A percentile compares a stretch with the other conserved stretches of the same genome.
These are phyloP conservation scores for Henricia sp. DNA, from an alignment of 53 echinoderm and acorn worm species.

Conservation along the genomic window DNA sequence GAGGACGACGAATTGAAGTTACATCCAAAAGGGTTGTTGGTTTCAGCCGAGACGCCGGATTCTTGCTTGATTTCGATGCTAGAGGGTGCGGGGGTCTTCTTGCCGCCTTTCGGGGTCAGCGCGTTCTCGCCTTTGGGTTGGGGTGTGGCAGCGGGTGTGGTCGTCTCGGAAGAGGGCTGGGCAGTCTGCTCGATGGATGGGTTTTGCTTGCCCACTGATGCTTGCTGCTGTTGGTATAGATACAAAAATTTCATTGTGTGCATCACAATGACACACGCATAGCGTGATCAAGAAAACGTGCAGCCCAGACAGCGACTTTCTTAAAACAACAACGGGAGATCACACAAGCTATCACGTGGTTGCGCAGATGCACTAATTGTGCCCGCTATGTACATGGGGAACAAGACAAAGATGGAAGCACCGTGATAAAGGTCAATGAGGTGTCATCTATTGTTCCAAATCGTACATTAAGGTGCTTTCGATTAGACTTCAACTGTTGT, in stretches of 20 bases:
- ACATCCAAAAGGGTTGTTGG: conserved; percentile 15
- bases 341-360: too few relatives aligned
- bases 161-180: conserved; percentile 47
- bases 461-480: too few relatives aligned
- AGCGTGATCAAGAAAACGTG: too few relatives aligned
- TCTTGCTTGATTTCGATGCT: conserved; percentile 46
- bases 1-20: conserved; percentile 18
- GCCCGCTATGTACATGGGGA: too few relatives aligned
- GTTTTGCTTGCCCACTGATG: conserved; percentile 27
- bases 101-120: conserved; percentile 46
- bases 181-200: conserved; percentile 32
- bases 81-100: conserved; percentile 34
- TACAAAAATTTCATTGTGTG: not conserved
- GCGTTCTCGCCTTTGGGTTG: conserved; percentile 41
- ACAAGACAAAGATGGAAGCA: too few relatives aligned
- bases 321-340: too few relatives aligned
- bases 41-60: not conserved
- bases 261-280: too few relatives aligned
- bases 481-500: too few relatives aligned
- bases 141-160: conserved; percentile 50
- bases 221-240: not conserved
- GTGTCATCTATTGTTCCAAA: too few relatives aligned
- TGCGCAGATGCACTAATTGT: too few relatives aligned
- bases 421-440: too few relatives aligned
- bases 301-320: too few relatives aligned